Base-by-base conservation (phyloP, 2,797 vertebrate genomes). In the Kryptopterus vitreolus region DNA sequence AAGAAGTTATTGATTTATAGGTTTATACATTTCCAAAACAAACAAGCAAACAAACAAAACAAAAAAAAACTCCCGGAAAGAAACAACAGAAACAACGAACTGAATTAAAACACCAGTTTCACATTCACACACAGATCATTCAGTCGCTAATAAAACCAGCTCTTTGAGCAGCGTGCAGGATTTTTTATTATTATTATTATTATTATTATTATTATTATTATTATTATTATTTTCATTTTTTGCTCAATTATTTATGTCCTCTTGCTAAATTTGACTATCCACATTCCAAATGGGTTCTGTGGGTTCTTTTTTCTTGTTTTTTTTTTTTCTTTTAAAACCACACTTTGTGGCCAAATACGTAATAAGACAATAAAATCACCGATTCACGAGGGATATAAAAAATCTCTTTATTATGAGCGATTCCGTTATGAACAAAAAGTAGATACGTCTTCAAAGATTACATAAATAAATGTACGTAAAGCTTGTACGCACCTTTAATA, bases 1-100 rank as follows among this genome's bases (percentile, higher is more conserved):
- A 73, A 33, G 52, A 73, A 33, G 52, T 55, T 57, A 16, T n/a
- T 73, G 33, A 58, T 73, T 72, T 11, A 16, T 24, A 22, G 33
- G 35, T 1, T 48, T 7, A 12, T 68, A 38, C n/a, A 24, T 66
- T 43, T 46, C 11, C 2, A 43, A 43, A 43, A n/a, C n/a, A 43
- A 43, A n/a, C 38, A 43, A 43, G 10, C 38, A 43, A 43, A 50
- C 18, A 29, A 50, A n/a, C 2, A 43, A 43, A 43, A n/a, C n/a
- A 43, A 43, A n/a, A 6, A 43, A 43, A 29, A 50, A 43, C 20
- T 66, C 11, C 6, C 0, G 1, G 24, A 38, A 66, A 66, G 4
- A 43, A 43, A n/a, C 20, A 35, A 5, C 20, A 69, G 26, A 29
- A n/a, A 43, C 8, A 7, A 43, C 38, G 38, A 43, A 69, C 6